Conservation (phyloP, 2,888 invertebrate genomes). For the Archips crataeganus region DNA sequence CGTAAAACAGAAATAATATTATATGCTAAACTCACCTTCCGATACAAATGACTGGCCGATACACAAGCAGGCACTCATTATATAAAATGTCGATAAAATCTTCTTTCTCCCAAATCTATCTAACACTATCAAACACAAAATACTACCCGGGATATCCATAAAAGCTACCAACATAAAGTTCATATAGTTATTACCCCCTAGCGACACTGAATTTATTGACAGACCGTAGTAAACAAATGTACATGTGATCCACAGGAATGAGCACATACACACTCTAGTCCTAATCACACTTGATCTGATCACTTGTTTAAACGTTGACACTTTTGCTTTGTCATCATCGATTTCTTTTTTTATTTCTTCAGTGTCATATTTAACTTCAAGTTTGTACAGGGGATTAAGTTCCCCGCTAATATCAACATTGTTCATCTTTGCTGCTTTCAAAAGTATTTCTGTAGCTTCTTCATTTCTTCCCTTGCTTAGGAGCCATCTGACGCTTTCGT, state of each 20-base stretch:
- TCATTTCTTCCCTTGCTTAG: constrained; percentile 88
- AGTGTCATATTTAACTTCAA: constrained; percentile 52
- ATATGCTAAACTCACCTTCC: constrained; percentile 70
- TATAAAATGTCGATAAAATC: constrained; percentile 87
- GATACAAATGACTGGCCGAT: constrained; percentile 87
- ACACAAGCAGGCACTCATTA: constrained; percentile 88
- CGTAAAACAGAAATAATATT: too few species aligned
- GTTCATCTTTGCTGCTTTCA: constrained; percentile 88
- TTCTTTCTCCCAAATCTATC: constrained; percentile 88
- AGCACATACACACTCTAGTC: constrained; percentile 87
- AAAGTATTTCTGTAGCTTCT: constrained; percentile 87
- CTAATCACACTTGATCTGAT: constrained; percentile 84
- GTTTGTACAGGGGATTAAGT: constrained; percentile 67
- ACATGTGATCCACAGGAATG: constrained; percentile 92
- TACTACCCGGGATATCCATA: constrained; percentile 91
- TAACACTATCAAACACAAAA: constrained; percentile 87
- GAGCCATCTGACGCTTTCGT: constrained; percentile 92
- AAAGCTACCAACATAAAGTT: constrained; percentile 89
- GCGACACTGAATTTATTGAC: constrained; percentile 90
- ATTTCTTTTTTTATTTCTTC: constrained; percentile 46
- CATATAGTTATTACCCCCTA: constrained; percentile 91
- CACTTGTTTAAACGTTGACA: constrained; percentile 72
- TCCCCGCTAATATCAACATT: constrained; percentile 77
- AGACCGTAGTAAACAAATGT: constrained; percentile 93
- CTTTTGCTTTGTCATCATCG: constrained; percentile 46